Percentiles rank a stretch among this genome's conserved stretches.
Conservation (phyloP, 2,888 invertebrate species). For the Exephanes ischioxanthus region DNA sequence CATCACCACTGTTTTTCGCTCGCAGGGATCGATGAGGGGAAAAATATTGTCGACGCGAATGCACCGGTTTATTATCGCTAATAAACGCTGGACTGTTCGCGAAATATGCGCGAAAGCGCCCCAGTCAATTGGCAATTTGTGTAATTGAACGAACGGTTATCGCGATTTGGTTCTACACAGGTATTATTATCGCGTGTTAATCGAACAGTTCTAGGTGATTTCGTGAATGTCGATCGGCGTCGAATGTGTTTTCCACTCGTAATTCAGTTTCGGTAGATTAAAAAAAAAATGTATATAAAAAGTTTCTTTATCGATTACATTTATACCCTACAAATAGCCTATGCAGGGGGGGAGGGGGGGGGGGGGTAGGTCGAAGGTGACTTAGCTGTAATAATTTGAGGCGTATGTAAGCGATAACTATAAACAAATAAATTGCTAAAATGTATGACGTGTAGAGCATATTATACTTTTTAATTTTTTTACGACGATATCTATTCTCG, state of each 20-base stretch:
- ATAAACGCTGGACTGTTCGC: not conserved
- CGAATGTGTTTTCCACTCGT: not conserved
- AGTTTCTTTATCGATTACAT: not conserved
- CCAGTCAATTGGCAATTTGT: constrained; percentile 41
- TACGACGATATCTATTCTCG: constrained; percentile 6
- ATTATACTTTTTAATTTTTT: not conserved
- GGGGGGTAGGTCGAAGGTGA: no score
- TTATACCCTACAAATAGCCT: not conserved
- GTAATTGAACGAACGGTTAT: constrained; percentile 33
- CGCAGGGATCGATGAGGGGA: not conserved
- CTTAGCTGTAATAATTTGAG: no score
- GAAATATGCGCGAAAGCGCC: constrained; percentile 4
- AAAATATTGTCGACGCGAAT: constrained; percentile 1
- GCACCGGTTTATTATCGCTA: not conserved
- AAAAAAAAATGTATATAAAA: not conserved
- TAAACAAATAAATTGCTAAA: no score
- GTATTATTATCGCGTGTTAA: constrained; percentile 31
- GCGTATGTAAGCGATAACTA: no score
- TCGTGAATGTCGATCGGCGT: not conserved
- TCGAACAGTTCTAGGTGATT: constrained; percentile 36
- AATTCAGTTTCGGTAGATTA: not conserved
- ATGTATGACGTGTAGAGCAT: no score
- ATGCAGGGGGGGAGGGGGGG: not conserved
- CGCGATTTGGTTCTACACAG: not conserved
- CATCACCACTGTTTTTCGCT: not conserved